phyloP scores from a whole-genome alignment of 2,113 vertebrate genomes.

The Proterorhinus semilunaris region DNA sequence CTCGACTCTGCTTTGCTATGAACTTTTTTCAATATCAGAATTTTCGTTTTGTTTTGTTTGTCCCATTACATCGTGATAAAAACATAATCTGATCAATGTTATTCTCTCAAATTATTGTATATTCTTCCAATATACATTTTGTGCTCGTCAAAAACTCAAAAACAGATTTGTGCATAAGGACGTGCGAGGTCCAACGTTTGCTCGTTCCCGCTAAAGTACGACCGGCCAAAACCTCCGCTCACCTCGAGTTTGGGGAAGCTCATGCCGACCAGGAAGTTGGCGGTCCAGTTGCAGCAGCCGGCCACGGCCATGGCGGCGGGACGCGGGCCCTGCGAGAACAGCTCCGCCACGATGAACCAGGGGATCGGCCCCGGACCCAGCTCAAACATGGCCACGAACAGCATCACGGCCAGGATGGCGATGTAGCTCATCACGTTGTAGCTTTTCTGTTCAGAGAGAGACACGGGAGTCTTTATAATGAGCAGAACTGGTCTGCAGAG shows the following conservation, averaged over 20 bases:
- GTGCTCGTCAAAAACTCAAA: too few species aligned
- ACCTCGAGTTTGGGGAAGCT: slow-evolving; percentile 90
- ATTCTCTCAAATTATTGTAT: too few species aligned
- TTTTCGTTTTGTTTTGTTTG: too few species aligned
- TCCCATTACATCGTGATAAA: too few species aligned
- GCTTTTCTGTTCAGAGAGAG: slow-evolving; percentile 54
- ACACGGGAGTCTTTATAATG: background rate
- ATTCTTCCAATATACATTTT: too few species aligned
- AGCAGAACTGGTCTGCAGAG: too few species aligned
- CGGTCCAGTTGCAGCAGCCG: slow-evolving; percentile 94
- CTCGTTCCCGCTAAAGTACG: too few species aligned
- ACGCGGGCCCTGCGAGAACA: slow-evolving; percentile 94
- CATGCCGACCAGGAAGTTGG: slow-evolving; percentile 93
- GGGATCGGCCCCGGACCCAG: slow-evolving; percentile 95
- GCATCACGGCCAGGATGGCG: slow-evolving; percentile 84
- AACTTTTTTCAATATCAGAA: too few species aligned
- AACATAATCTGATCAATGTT: too few species aligned
- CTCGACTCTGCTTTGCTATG: too few species aligned
- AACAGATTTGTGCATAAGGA: too few species aligned
- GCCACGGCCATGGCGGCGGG: slow-evolving; percentile 93
- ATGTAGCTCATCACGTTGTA: slow-evolving; percentile 79
- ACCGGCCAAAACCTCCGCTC: background rate
- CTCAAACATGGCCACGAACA: slow-evolving; percentile 95
- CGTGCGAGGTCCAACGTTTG: too few species aligned
- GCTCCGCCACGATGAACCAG: slow-evolving; percentile 97